These are phyloP conservation scores for Octomys mimax DNA, from an alignment of 2,797 vertebrate species.

Conservation along the genomic window DNA sequence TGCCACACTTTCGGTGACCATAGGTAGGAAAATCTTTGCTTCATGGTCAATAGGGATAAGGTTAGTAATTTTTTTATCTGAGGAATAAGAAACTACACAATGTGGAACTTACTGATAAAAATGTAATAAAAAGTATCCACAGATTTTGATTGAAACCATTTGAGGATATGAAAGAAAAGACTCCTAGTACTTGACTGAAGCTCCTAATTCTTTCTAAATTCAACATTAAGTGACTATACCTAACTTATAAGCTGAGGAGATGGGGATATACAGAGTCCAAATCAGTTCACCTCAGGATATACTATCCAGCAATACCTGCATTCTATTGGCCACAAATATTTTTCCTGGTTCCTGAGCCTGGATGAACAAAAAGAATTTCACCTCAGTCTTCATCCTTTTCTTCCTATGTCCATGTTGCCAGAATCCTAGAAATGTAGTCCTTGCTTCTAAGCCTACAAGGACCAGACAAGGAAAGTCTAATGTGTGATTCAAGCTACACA, in stretches of 20 bases:
- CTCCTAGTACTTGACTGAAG: neutral
- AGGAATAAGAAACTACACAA: slow-evolving; percentile 13
- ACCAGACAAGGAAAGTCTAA: neutral
- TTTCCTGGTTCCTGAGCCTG: neutral
- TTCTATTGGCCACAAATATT: neutral
- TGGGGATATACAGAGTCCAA: neutral
- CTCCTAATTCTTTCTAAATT: neutral
- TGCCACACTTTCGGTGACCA: neutral
- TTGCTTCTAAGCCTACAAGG: neutral
- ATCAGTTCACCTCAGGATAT: neutral
- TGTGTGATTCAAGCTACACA: neutral
- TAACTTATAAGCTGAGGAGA: neutral
- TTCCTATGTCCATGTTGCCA: neutral
- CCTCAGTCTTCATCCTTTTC: neutral
- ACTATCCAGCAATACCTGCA: neutral
- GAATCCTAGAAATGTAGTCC: neutral
- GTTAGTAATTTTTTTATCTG: neutral
- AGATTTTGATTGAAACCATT: neutral
- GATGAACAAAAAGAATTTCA: neutral
- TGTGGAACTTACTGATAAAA: neutral
- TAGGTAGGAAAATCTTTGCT: neutral
- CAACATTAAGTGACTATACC: neutral
- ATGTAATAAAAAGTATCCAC: neutral
- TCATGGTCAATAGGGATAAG: neutral
- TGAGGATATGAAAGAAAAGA: neutral